Base-by-base conservation (phyloP, 2,797 vertebrate genomes). In the Pseudocheirus occidentalis region DNA sequence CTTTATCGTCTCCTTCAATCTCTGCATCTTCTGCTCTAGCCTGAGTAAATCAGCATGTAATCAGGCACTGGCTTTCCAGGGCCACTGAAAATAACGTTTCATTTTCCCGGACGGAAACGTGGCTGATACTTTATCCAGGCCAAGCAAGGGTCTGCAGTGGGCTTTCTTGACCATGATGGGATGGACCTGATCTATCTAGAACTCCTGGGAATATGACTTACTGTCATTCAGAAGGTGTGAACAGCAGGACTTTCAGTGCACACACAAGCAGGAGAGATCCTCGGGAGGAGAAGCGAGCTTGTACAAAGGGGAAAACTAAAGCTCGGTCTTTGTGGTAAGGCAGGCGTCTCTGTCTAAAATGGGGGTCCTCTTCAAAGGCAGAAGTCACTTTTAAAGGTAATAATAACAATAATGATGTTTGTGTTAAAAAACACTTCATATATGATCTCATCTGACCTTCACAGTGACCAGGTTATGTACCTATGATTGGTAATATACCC, bases 101-200 rank as follows among this genome's bases (percentile, higher is more conserved):
- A 52, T 52, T 52, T 52, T 52, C 52, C 52, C 52, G 6, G 52
- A 52, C 6, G 52, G 52, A 52, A 52, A 52, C 3, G 52, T 52
- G 52, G 52, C 52, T 52, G 52, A 52, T 5, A 52, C 52, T 52
- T 52, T 52, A 52, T 52, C 52, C 52, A 52, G 52, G 52, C 52
- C 52, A 52, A 52, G 52, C 52, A 52, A 52, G 52, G 52, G 52
- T 52, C 52, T 52, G 52, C 3, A 92, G 46, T 95, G 52, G 55
- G 28, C 93, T 95, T 90, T 94, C 91, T 66, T 92, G n/a, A 92
- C 89, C 91, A 73, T 57, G 92, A 90, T 92, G 87, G 96, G 34
- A 40, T 57, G 34, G 90, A 90, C 29, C 9, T 96, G 94, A 92
- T 7, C n/a, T 95, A 96, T 94, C 93, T 94, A 95, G 95, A 95